A percentile compares a stretch with the other conserved stretches of the same genome.
These are phyloP conservation scores for Zaprionus tsacasi DNA, from an alignment of 1,140 invertebrate genomes.

Conservation along the genomic window DNA sequence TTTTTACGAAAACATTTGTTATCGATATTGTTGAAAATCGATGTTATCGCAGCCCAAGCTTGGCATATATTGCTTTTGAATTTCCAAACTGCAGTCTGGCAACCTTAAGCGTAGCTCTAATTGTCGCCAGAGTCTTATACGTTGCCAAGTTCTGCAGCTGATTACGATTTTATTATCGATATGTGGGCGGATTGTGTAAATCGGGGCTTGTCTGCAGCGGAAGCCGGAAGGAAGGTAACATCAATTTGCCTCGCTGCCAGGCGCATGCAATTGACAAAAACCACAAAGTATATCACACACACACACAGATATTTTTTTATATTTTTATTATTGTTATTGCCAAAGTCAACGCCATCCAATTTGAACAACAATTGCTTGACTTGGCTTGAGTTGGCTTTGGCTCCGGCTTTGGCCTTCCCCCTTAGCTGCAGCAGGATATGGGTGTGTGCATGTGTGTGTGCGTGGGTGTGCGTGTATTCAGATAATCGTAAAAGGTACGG, in stretches of 20 bases:
- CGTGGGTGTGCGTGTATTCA: constrained; percentile 23
- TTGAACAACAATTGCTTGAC: constrained; percentile 49
- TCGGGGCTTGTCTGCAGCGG: constrained; percentile 35
- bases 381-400: constrained; percentile 38
- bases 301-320: constrained; percentile 13
- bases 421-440: constrained; percentile 21
- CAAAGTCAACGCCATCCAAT: constrained; percentile 41
- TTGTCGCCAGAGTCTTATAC: constrained; percentile 13
- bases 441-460: neutral
- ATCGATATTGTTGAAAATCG: no score
- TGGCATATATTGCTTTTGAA: neutral
- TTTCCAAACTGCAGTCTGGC: neutral
- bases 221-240: constrained; percentile 51
- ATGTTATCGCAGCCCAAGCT: no score
- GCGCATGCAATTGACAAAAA: constrained; percentile 49
- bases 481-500: constrained; percentile 43
- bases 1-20: no score
- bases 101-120: neutral
- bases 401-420: constrained; percentile 2
- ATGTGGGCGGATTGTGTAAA: constrained; percentile 27
- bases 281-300: constrained; percentile 13
- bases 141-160: neutral
- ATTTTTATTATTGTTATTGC: constrained; percentile 41
- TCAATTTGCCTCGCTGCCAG: constrained; percentile 35
- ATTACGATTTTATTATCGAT: constrained; percentile 54